These are phyloP conservation scores for Smittia sp. DNA, from an alignment of 2,888 invertebrate genomes.

Conservation along the genomic window DNA sequence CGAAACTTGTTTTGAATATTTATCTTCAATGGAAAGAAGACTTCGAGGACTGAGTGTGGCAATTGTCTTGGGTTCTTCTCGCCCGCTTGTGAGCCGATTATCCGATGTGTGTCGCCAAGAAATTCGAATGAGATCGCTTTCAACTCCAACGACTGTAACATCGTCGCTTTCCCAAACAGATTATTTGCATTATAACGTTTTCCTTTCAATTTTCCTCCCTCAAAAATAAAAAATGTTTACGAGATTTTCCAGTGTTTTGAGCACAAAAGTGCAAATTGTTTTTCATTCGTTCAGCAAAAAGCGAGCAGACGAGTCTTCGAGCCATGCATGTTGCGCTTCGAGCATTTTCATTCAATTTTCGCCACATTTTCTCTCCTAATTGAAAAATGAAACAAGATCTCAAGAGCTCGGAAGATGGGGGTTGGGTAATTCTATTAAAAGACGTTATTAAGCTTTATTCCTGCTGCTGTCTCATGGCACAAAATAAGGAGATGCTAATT, in stretches of 20 bases:
- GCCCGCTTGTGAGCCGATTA: not conserved
- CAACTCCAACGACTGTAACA: not conserved
- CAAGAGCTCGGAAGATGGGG: not conserved
- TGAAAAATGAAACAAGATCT: conserved; percentile 19
- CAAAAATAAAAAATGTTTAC: not conserved
- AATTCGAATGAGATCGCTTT: not conserved
- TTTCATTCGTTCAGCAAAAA: conserved; percentile 17
- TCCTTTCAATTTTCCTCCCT: conserved; percentile 18
- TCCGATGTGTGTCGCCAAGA: not conserved
- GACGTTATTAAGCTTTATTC: not conserved
- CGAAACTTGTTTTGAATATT: conserved; percentile 41
- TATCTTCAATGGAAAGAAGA: conserved; percentile 26
- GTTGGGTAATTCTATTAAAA: conserved; percentile 12
- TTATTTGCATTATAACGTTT: not conserved
- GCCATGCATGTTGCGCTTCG: not conserved
- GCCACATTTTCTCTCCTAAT: not conserved
- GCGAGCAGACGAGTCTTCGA: not conserved
- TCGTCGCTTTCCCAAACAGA: not conserved
- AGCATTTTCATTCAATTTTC: conserved; percentile 2
- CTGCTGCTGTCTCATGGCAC: not conserved
- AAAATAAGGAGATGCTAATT: too few species aligned
- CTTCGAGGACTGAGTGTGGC: conserved; percentile 7
- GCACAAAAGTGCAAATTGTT: conserved; percentile 40
- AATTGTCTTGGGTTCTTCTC: conserved; percentile 34
- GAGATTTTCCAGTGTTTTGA: conserved; percentile 36